Base-by-base conservation (phyloP, 2,888 invertebrate genomes). In the Mellilla xanthometata region DNA sequence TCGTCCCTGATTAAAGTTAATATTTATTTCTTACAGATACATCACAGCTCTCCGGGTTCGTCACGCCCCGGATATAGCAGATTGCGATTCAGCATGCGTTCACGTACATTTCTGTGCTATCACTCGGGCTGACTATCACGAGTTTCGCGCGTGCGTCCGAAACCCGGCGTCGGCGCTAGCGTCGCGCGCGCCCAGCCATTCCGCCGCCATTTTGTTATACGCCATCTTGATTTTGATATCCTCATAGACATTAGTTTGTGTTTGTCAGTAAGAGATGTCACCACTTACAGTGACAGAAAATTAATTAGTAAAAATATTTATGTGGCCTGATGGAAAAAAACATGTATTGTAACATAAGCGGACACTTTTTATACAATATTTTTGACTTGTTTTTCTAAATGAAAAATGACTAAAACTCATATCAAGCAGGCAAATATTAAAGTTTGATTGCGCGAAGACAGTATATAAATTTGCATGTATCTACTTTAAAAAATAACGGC, bases 61-160 rank as follows among this genome's bases (percentile, higher is more conserved):
- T 24, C 92, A 93, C 63, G 87, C 91, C 52, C 61, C 75, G 0
- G 88, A 89, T 39, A 77, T 80, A 0, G 73, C 83, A 0, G 87
- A 87, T 3, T 96, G 96, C 65, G 94, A 94, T 74, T 91, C 93
- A 1, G 91, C 93, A 11, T 97, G 97, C 77, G 93, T 93, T 33
- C 92, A 95, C 71, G 93, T 94, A 49, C 97, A 97, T 81, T 96
- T 94, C 81, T 97, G 97, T 79, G 95, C 97, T 38, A 95, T 97
- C 62, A 96, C 96, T 2, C 91, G 96, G 36, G 92, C 97, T 23
- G 96, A 96, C 85, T 95, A 94, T 78, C 91, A 92, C 50, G 94
- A 95, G 70, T 96, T 95, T 85, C 93, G 94, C 47, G 88, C 93
- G 30, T 97, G 97, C 78, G 92, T 96, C 61, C 93, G 95, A 63